A percentile compares a stretch with the other conserved stretches of the same genome.
These are phyloP conservation scores for Melanotus villosus DNA, from an alignment of 2,888 invertebrate species.

Conservation along the genomic window DNA sequence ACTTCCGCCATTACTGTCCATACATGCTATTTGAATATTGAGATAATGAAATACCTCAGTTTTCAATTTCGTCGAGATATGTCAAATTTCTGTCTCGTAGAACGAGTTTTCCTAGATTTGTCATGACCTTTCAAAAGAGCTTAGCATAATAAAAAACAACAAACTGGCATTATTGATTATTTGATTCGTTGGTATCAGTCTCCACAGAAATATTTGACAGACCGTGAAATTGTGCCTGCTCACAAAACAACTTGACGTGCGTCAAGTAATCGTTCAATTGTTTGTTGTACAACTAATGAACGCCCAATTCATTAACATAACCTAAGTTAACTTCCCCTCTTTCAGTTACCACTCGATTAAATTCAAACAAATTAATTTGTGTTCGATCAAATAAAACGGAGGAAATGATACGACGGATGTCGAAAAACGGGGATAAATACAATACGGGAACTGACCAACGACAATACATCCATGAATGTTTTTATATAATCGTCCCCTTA, in stretches of 20 bases:
- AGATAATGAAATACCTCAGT: too few species aligned
- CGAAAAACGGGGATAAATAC: neutral
- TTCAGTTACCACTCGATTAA: constrained; percentile 8
- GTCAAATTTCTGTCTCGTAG: too few species aligned
- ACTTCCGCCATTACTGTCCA: too few species aligned
- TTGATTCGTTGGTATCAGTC: too few species aligned
- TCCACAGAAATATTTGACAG: neutral
- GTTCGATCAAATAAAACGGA: neutral
- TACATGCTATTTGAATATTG: too few species aligned
- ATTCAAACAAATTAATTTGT: neutral
- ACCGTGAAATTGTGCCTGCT: constrained; percentile 7
- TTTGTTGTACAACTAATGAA: neutral
- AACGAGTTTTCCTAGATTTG: too few species aligned
- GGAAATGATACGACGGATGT: neutral
- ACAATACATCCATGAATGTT: neutral
- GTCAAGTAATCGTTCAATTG: constrained; percentile 11
- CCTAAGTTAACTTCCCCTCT: constrained; percentile 8
- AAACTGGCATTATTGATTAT: too few species aligned
- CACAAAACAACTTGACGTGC: constrained; percentile 13
- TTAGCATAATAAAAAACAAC: neutral
- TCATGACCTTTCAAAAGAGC: neutral
- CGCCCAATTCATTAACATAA: constrained; percentile 11
- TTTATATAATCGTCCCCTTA: too few species aligned
- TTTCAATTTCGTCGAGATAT: too few species aligned
- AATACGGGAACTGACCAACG: neutral